Evolutionary conservation across 2,797 vertebrate species (phyloP).

Genomic region (Acanthis flammea): DNA sequence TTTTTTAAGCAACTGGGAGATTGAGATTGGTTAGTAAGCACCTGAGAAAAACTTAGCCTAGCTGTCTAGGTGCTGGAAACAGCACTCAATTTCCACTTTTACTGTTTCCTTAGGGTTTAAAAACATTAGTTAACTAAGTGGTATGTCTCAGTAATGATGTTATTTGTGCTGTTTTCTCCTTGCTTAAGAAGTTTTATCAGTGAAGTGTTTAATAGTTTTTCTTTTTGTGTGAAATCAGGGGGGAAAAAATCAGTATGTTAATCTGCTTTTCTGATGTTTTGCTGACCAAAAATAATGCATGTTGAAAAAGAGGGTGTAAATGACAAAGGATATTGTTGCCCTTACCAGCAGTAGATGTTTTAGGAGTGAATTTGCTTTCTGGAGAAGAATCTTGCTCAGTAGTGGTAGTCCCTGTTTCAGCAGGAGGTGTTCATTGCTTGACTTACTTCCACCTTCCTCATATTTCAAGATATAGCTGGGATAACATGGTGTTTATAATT

Average conservation of each 20-base stretch:
- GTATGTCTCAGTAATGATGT: background rate
- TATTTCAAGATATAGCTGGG: background rate
- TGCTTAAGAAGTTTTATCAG: background rate
- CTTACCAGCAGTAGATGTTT: background rate
- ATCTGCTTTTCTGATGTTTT: background rate
- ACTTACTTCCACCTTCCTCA: background rate
- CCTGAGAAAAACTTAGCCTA: background rate
- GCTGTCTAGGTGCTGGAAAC: background rate
- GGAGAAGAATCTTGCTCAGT: background rate
- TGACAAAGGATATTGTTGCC: background rate
- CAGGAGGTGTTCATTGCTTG: background rate
- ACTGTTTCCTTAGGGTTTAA: background rate
- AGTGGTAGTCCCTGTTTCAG: background rate
- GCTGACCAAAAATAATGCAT: background rate
- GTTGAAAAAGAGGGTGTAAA: background rate
- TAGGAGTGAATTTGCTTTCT: background rate
- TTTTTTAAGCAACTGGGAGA: background rate
- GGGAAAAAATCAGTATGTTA: background rate
- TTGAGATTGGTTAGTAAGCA: background rate
- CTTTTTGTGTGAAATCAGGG: background rate
- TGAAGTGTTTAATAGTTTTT: background rate
- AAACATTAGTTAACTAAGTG: background rate
- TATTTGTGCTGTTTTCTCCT: background rate
- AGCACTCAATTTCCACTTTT: background rate
- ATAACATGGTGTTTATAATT: background rate